These are phyloP conservation scores for Pachydiplax longipennis DNA, from an alignment of 2,888 invertebrate species.

Conservation along the genomic window DNA sequence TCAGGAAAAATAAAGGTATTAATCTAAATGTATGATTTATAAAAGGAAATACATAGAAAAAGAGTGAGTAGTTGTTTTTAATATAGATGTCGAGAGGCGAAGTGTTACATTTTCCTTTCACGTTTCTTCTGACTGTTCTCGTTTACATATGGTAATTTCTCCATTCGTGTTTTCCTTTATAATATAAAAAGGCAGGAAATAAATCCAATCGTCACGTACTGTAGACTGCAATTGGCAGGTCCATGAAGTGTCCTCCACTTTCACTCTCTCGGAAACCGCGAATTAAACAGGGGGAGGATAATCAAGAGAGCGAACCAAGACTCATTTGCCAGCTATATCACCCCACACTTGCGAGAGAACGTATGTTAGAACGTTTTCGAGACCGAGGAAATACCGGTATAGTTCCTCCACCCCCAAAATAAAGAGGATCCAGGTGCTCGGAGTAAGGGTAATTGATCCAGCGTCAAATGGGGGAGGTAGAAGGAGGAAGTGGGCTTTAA, in stretches of 20 bases:
- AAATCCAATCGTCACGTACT: too few species aligned
- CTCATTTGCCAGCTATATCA: not conserved
- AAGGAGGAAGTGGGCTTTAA: not conserved
- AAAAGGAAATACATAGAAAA: too few species aligned
- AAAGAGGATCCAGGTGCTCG: conserved; percentile 6
- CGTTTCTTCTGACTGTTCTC: too few species aligned
- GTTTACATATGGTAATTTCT: too few species aligned
- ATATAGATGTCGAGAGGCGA: too few species aligned
- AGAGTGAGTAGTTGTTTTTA: too few species aligned
- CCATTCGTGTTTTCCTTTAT: too few species aligned
- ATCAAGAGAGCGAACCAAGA: not conserved
- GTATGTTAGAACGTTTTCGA: not conserved
- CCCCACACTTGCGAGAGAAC: not conserved
- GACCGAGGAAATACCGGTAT: not conserved
- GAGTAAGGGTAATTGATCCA: conserved; percentile 13
- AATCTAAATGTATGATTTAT: too few species aligned
- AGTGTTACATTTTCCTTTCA: too few species aligned
- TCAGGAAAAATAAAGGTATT: too few species aligned
- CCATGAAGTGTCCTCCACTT: not conserved
- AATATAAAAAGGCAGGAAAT: too few species aligned
- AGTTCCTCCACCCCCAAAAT: not conserved
- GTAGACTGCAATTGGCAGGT: too few species aligned
- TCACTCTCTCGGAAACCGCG: not conserved
- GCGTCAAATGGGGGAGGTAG: not conserved
- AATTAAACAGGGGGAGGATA: not conserved